Base-by-base conservation (phyloP, 2,888 invertebrate genomes). In the Rhimphoctona megacephalus region DNA sequence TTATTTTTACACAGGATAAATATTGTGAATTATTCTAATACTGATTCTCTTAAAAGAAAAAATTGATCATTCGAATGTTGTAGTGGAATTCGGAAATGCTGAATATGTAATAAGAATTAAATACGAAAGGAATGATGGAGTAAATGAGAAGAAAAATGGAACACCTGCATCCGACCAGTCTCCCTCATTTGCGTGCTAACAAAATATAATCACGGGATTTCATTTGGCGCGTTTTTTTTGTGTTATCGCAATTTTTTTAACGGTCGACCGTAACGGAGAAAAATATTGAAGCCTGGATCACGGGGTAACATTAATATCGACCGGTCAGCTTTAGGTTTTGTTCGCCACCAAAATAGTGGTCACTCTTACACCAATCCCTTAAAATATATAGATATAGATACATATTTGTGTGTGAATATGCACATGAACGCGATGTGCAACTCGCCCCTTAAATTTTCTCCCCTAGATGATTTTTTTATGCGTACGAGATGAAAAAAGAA, bases 401-500 rank as follows among this genome's bases (percentile, higher is more conserved):
- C 7, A 9, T 9, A 19, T 69, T 36, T 46, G 25, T 52, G 69
- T 61, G 43, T 73, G 49, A 64, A 22, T 25, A 57, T 33, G 67
- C 69, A 69, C 61, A 19, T 25, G 39, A 19, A 36, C 77, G 46
- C 46, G 43, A 81, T 49, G 49, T 52, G 39, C 39, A 57, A 61
- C 74, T 80, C 77, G 61, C 80, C 85, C 86, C 83, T 83, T 74
- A 69, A 61, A 67, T 70, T 80, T 83, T 88, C 87, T 81, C 81
- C 73, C 83, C 57, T 81, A 79, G 72, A 66, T 79, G 54, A 86
- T 87, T 89, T 88, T 87, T 86, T 78, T 79, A 80, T 72, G 70
- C 73, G 69, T 52, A 72, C 73, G 80, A 79, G 85, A 79, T 57
- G 79, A 76, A 89, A 91, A 91, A 91, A 91, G 90, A 92, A 92